These are phyloP conservation scores for Eurystomus gularis DNA, from an alignment of 2,113 vertebrate species.

Conservation along the genomic window DNA sequence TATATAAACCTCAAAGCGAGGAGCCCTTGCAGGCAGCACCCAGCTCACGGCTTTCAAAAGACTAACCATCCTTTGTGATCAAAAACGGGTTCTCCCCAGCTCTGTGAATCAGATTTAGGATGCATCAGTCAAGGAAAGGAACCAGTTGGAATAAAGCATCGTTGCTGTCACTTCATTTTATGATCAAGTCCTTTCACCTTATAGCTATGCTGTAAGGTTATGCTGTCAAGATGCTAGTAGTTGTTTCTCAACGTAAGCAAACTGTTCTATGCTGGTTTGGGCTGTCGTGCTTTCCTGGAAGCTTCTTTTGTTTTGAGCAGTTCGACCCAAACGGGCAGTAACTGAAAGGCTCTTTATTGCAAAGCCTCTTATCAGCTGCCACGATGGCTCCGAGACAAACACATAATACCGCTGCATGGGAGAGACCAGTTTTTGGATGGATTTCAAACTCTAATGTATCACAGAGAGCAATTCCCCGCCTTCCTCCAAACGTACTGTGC, in stretches of 20 bases:
- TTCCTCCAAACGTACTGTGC: neutral
- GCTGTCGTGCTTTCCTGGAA: constrained; percentile 42
- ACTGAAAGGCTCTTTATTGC: constrained; percentile 59
- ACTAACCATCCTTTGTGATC: constrained; percentile 28
- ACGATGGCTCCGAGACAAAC: constrained; percentile 50
- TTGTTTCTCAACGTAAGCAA: constrained; percentile 2
- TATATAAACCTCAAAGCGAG: constrained; percentile 62
- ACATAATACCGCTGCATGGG: constrained; percentile 28
- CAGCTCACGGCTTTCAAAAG: constrained; percentile 44
- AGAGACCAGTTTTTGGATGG: constrained; percentile 38
- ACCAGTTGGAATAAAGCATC: constrained; percentile 5
- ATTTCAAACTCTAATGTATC: constrained; percentile 30
- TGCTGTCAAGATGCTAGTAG: neutral
- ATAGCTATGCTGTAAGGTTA: constrained; percentile 44
- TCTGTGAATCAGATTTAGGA: constrained; percentile 56
- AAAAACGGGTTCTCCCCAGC: constrained; percentile 45
- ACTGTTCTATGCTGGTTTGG: neutral
- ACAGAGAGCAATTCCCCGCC: constrained; percentile 24
- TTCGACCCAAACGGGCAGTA: constrained; percentile 35
- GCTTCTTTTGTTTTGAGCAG: constrained; percentile 56
- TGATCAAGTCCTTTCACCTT: constrained; percentile 51
- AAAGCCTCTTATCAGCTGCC: constrained; percentile 63
- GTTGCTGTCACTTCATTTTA: neutral
- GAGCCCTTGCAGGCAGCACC: constrained; percentile 15
- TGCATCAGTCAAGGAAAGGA: constrained; percentile 31